These are phyloP conservation scores for Trissoscelio sp. DNA, from an alignment of 2,888 invertebrate genomes.

Conservation along the genomic window DNA sequence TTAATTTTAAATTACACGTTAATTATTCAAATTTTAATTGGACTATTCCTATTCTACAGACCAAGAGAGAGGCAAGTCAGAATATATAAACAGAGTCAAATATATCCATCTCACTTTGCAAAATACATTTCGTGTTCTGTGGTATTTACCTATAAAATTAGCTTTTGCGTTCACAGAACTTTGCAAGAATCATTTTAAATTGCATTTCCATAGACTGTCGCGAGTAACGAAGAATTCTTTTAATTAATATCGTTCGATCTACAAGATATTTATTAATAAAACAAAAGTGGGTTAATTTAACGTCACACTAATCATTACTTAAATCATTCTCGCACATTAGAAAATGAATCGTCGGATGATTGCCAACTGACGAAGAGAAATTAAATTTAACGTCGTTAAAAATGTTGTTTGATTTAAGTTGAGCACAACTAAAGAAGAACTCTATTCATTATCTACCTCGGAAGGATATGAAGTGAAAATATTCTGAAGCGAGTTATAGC, in stretches of 20 bases:
- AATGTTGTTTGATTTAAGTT: slow-evolving; percentile 49
- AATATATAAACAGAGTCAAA: slow-evolving; percentile 16
- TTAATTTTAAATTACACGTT: slow-evolving; percentile 16
- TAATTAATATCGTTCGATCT: slow-evolving; percentile 8
- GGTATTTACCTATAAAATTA: slow-evolving; percentile 53
- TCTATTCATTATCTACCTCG: slow-evolving; percentile 48
- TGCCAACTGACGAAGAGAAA: not conserved
- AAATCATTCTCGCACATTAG: not conserved
- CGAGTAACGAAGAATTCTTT: slow-evolving; percentile 2
- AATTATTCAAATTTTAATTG: slow-evolving; percentile 35
- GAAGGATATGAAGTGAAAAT: slow-evolving; percentile 60
- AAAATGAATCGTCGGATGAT: not conserved
- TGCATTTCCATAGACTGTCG: not conserved
- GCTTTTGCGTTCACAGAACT: slow-evolving; percentile 12
- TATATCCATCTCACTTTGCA: slow-evolving; percentile 35
- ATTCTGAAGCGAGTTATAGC: slow-evolving; percentile 57
- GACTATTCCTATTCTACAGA: not conserved
- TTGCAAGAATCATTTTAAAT: slow-evolving; percentile 25
- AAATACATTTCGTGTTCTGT: slow-evolving; percentile 30
- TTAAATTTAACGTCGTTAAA: slow-evolving; percentile 39
- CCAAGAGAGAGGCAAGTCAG: slow-evolving; percentile 5
- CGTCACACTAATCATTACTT: not conserved
- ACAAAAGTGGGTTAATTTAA: slow-evolving; percentile 8
- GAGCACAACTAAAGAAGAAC: slow-evolving; percentile 39
- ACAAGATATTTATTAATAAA: not conserved